Conservation (phyloP, 2,888 invertebrate genomes). For the Volucella inanis region DNA sequence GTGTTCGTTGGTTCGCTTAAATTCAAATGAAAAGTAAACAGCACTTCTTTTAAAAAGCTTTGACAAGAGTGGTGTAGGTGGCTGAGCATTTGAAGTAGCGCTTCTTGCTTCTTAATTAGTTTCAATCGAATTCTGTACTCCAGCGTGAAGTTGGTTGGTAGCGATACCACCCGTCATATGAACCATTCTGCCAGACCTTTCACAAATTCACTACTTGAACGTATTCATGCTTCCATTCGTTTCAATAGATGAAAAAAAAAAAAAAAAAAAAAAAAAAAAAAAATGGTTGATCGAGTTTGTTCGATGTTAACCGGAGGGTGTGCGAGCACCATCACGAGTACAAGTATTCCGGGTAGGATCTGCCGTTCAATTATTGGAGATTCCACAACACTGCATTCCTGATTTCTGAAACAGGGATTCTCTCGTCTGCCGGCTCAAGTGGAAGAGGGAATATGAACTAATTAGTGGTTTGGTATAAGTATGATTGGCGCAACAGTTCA, state of each 20-base stretch:
- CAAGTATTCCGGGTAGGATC: slow-evolving; percentile 57
- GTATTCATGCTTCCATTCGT: slow-evolving; percentile 70
- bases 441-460: slow-evolving; percentile 70
- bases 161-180: slow-evolving; percentile 39
- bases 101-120: slow-evolving; percentile 70
- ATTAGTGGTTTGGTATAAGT: slow-evolving; percentile 71
- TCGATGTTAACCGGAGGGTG: slow-evolving; percentile 47
- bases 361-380: slow-evolving; percentile 70
- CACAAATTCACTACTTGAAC: slow-evolving; percentile 63
- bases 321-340: not conserved
- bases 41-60: slow-evolving; percentile 63
- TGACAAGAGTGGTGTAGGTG: slow-evolving; percentile 29
- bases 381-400: slow-evolving; percentile 65
- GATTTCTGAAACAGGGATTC: slow-evolving; percentile 50
- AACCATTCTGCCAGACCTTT: slow-evolving; percentile 12
- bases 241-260: slow-evolving; percentile 56
- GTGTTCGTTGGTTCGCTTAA: slow-evolving; percentile 60
- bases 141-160: slow-evolving; percentile 26
- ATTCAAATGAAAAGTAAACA: slow-evolving; percentile 71
- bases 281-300: slow-evolving; percentile 72
- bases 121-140: slow-evolving; percentile 65
- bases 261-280: slow-evolving; percentile 65
- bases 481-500: slow-evolving; percentile 75
- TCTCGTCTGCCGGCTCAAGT: slow-evolving; percentile 67
- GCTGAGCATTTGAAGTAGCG: slow-evolving; percentile 53